Evolutionary conservation across 2,888 invertebrate species (phyloP), one percentile per base, ranked within the genome.

Genomic region (Amaurobius ferox): DNA sequence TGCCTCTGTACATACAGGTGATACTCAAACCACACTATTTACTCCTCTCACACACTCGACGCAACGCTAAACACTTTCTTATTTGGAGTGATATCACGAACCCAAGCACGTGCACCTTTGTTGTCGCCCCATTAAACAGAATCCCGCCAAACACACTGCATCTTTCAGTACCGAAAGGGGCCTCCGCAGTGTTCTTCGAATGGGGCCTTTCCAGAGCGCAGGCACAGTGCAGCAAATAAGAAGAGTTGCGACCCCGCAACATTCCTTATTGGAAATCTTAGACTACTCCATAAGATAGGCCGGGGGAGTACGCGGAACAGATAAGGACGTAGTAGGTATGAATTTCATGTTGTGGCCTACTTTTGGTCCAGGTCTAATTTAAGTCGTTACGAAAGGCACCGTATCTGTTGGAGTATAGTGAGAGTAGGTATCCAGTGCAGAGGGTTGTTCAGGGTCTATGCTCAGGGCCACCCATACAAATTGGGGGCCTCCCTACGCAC

Each of bases 291-390:
- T 0, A 13, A 39, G 30, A 30, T 39, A 3, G 7, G 32, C n/a
- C 19, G 48, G 23, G 73, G 62, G 28, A 9, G 64, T n/a, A 64
- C 67, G 44, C 76, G 16, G 76, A 76, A 76, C 44, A 30, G 76
- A 76, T 76, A 76, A 76, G 76, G 44, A 40, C 48, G 62, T 29
- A 40, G 29, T n/a, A 23, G 71, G 71, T 30, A 19, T 55, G n/a
- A 30, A 48, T 48, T 71, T 23, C 71, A 16, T 16, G 28, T 11
- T 13, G 0, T 55, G 71, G 29, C 71, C 71, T 30, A 71, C n/a
- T 71, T 71, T 71, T 32, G 29, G 11, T 13, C 32, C n/a, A 23
- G n/a, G n/a, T n/a, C n/a, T 35, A 35, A 35, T 35, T 35, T 11
- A 35, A 35, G 35, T 35, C n/a, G n/a, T n/a, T n/a, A n/a, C n/a